phyloP scores from a whole-genome alignment of 1,140 invertebrate species.

The Lepidurus couesii region DNA sequence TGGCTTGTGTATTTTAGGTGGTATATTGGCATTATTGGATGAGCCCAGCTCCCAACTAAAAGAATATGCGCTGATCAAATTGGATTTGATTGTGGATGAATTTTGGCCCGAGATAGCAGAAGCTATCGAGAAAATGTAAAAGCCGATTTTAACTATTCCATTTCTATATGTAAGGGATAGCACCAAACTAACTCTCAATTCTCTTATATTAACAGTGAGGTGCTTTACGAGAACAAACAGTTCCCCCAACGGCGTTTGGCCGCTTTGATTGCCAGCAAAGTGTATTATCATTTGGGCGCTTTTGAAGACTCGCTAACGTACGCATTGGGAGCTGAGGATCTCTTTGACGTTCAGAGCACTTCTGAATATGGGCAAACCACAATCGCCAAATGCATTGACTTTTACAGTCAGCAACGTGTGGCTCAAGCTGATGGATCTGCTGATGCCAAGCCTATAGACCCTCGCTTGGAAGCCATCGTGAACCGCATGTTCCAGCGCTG shows the following conservation, averaged over 20 bases:
- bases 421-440: constrained; percentile 51
- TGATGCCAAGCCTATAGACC: constrained; percentile 69
- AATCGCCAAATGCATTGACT: constrained; percentile 92
- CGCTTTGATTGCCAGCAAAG: constrained; percentile 95
- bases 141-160: constrained; percentile 29
- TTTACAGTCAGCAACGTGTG: constrained; percentile 82
- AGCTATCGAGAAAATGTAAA: constrained; percentile 91
- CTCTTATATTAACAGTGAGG: constrained; percentile 59
- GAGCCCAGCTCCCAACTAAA: constrained; percentile 88
- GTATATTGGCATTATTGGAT: constrained; percentile 91
- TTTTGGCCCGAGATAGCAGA: constrained; percentile 99
- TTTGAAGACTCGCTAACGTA: constrained; percentile 93
- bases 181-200: neutral
- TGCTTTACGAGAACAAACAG: constrained; percentile 83
- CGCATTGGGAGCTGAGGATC: constrained; percentile 82
- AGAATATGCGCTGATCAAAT: constrained; percentile 81
- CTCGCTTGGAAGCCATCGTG: constrained; percentile 85
- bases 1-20: constrained; percentile 57
- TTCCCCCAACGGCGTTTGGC: constrained; percentile 85
- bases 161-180: neutral
- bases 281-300: constrained; percentile 94
- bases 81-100: constrained; percentile 91
- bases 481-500: constrained; percentile 96
- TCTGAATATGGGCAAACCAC: constrained; percentile 96
- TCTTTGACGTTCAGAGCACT: constrained; percentile 88